These are phyloP conservation scores for Propithecus perrieri DNA, from an alignment of 2,797 vertebrate species.

Conservation along the genomic window DNA sequence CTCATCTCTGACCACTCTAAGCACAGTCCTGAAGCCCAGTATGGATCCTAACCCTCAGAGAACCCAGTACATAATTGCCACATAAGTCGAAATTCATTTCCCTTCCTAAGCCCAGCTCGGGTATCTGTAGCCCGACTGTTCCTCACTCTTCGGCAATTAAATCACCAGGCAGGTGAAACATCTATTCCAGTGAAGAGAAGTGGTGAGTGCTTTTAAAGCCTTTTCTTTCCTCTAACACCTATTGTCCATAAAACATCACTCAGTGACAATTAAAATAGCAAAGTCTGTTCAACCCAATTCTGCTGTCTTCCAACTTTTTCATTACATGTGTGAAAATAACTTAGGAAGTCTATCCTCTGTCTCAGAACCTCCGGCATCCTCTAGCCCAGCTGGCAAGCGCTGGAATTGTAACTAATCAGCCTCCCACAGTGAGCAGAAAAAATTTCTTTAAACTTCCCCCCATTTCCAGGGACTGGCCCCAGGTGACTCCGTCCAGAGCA, in stretches of 20 bases:
- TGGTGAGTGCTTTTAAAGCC: background rate
- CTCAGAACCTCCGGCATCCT: background rate
- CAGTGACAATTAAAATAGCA: background rate
- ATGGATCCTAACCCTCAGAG: background rate
- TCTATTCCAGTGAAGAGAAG: background rate
- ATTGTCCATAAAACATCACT: background rate
- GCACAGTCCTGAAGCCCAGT: background rate
- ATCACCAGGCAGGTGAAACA: background rate
- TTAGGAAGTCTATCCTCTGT: background rate
- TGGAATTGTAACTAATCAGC: background rate
- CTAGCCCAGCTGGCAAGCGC: background rate
- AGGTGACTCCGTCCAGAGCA: background rate
- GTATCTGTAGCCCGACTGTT: background rate
- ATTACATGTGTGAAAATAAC: background rate
- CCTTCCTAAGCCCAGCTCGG: background rate
- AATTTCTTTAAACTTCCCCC: background rate
- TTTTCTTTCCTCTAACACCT: background rate
- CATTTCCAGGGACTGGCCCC: background rate
- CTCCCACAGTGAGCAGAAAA: background rate
- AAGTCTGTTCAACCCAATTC: background rate
- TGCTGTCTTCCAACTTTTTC: background rate
- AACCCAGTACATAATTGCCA: background rate
- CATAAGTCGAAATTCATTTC: background rate
- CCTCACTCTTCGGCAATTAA: background rate
- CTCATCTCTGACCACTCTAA: background rate